phyloP scores from a whole-genome alignment of 2,797 vertebrate species.

The Enteromius fasciolatus region DNA sequence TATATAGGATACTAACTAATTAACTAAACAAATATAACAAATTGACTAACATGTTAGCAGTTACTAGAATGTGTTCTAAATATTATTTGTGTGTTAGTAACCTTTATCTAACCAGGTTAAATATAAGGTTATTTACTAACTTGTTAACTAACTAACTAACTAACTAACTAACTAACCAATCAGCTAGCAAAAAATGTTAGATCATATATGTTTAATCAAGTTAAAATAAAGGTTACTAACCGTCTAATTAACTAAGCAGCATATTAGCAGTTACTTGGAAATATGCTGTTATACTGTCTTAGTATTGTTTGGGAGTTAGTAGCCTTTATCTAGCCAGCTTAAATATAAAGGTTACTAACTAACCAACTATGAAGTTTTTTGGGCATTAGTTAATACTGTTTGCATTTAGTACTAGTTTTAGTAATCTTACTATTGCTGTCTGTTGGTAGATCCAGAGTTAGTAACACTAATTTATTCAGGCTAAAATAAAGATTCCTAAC shows the following conservation, averaged over 20 bases:
- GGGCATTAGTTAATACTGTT: neutral
- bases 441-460: too few relatives aligned
- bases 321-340: neutral
- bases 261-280: neutral
- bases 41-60: neutral
- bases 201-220: too few relatives aligned
- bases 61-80: neutral
- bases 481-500: too few relatives aligned
- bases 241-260: neutral
- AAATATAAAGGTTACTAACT: neutral
- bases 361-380: neutral
- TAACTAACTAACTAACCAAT: too few relatives aligned
- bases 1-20: neutral
- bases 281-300: neutral
- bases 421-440: too few relatives aligned
- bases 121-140: neutral
- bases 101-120: neutral
- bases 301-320: neutral
- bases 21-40: neutral
- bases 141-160: too few relatives aligned
- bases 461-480: too few relatives aligned
- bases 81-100: neutral
- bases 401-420: neutral
- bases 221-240: neutral
- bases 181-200: too few relatives aligned